A percentile compares a stretch with the other conserved stretches of the same genome.
Conservation (phyloP, 2,113 vertebrate species). For the Egretta garzetta region DNA sequence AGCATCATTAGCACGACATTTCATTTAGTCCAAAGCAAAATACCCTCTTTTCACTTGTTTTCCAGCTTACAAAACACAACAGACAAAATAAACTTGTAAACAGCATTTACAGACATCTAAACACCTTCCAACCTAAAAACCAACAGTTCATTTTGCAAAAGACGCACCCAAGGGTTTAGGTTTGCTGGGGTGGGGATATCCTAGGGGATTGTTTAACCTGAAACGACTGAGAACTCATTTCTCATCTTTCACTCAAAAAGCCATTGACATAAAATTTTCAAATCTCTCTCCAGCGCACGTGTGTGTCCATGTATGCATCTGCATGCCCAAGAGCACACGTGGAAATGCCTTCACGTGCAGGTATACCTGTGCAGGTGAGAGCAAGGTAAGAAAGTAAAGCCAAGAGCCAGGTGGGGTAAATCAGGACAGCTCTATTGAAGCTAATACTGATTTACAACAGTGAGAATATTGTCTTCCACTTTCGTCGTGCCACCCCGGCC, state of each 20-base stretch:
- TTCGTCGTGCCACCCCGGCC: background rate
- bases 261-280: background rate
- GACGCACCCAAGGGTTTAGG: background rate
- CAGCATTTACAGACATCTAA: background rate
- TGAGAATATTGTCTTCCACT: background rate
- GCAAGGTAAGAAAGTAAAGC: background rate
- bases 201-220: background rate
- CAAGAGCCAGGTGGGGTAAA: background rate
- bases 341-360: background rate
- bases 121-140: background rate
- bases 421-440: background rate
- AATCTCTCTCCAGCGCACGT: background rate
- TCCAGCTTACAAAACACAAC: background rate
- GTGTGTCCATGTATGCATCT: background rate
- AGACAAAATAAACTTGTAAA: background rate
- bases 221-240: background rate
- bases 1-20: background rate
- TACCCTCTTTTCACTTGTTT: background rate
- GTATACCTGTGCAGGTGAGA: background rate
- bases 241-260: background rate
- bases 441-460: background rate
- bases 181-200: background rate
- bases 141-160: background rate
- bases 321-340: background rate
- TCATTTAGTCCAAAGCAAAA: background rate